These are phyloP conservation scores for Pollachius pollachius DNA, from an alignment of 2,113 vertebrate genomes.

Conservation along the genomic window DNA sequence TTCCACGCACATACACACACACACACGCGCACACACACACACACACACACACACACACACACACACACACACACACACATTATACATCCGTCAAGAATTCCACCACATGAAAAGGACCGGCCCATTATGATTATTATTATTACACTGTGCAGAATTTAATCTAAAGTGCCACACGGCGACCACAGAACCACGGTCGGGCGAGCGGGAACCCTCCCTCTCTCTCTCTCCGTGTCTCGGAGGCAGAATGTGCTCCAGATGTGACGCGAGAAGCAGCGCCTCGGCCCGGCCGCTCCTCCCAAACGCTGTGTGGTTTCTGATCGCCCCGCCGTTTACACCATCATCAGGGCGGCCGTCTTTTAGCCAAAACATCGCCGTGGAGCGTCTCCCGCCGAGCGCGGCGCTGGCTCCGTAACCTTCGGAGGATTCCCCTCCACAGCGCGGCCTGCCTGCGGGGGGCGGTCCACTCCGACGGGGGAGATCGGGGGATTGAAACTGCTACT, in stretches of 20 bases:
- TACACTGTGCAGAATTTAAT: conserved; percentile 53
- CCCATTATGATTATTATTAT: conserved; percentile 21
- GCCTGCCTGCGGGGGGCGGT: neutral
- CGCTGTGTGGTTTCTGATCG: conserved; percentile 14
- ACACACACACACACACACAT: too few relatives aligned
- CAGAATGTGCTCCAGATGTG: conserved; percentile 51
- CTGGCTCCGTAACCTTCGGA: conserved; percentile 25
- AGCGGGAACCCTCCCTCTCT: conserved; percentile 18
- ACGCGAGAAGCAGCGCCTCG: conserved; percentile 21
- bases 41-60: too few relatives aligned
- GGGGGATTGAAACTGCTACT: conserved; percentile 40
- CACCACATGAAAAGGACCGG: too few relatives aligned
- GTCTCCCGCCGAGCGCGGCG: conserved; percentile 6
- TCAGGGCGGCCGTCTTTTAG: conserved; percentile 29
- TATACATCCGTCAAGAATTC: too few relatives aligned
- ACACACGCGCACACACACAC: too few relatives aligned
- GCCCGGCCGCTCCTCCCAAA: conserved; percentile 1
- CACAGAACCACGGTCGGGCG: conserved; percentile 35
- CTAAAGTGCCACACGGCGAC: conserved; percentile 50
- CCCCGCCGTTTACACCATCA: conserved; percentile 45
- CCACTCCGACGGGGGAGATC: conserved; percentile 14
- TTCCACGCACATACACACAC: too few relatives aligned
- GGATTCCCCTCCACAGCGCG: conserved; percentile 19
- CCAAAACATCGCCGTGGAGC: conserved; percentile 3
- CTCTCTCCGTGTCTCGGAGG: neutral